phyloP scores from a whole-genome alignment of 2,888 invertebrate genomes.

The Agonopterix subpropinquella region DNA sequence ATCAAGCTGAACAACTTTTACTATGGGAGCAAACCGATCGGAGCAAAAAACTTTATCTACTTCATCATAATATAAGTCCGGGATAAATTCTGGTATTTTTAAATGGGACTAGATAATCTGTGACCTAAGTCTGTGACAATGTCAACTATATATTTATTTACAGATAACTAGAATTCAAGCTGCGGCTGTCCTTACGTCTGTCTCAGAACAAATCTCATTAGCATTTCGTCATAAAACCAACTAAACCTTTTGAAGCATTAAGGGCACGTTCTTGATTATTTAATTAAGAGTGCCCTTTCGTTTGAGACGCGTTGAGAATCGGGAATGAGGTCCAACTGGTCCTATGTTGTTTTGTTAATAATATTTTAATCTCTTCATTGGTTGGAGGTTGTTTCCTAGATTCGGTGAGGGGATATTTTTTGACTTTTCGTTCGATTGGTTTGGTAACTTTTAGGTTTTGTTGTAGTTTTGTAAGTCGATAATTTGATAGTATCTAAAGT shows the following conservation, averaged over 20 bases:
- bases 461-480: background rate
- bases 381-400: background rate
- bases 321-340: conserved; percentile 56
- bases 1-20: too few species aligned
- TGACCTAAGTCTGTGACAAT: too few species aligned
- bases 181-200: background rate
- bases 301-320: conserved; percentile 58
- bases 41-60: too few species aligned
- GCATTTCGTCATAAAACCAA: conserved; percentile 15
- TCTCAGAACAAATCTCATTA: conserved; percentile 14
- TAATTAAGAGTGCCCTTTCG: conserved; percentile 44
- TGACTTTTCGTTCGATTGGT: background rate
- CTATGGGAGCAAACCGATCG: too few species aligned
- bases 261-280: conserved; percentile 44
- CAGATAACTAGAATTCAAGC: too few species aligned
- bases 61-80: too few species aligned
- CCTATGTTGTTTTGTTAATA: conserved; percentile 23
- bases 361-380: conserved; percentile 58
- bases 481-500: too few species aligned
- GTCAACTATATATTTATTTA: too few species aligned
- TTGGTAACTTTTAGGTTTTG: background rate
- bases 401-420: background rate
- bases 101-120: too few species aligned
- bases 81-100: too few species aligned
- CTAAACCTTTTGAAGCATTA: conserved; percentile 7